Conservation (phyloP, 2,797 vertebrate species). For the Neosalanx taihuensis region DNA sequence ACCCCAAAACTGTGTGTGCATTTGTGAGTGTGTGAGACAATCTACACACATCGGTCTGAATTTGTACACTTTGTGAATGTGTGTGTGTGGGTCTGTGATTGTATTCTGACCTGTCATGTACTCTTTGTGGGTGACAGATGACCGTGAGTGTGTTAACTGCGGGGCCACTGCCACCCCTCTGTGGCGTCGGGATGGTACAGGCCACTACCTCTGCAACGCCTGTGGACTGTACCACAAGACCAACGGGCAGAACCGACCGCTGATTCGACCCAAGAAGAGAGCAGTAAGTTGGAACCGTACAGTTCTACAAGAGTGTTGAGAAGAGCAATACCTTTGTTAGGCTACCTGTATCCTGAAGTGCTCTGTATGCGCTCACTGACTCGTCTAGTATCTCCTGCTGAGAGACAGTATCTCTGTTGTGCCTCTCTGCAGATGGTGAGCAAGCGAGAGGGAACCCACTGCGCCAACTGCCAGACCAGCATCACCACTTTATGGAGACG, state of each 20-base stretch:
- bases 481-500: conserved; percentile 80
- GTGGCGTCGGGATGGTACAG: conserved; percentile 76
- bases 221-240: conserved; percentile 80
- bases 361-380: neutral
- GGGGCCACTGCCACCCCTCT: conserved; percentile 77
- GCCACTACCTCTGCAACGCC: conserved; percentile 81
- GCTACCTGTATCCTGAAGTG: neutral
- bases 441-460: conserved; percentile 72
- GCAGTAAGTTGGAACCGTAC: conserved; percentile 60
- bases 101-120: neutral
- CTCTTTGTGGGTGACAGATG: conserved; percentile 54
- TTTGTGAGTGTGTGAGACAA: conserved; percentile 17
- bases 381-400: neutral
- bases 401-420: neutral
- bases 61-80: conserved; percentile 18
- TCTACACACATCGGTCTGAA: too few species aligned
- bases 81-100: conserved; percentile 41
- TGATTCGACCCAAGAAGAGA: conserved; percentile 78
- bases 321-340: neutral
- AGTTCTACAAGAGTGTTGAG: neutral
- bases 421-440: conserved; percentile 50
- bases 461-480: conserved; percentile 79
- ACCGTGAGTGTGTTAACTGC: conserved; percentile 78
- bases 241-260: conserved; percentile 78
- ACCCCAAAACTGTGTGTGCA: neutral